Base-by-base conservation (phyloP, 23 tunicate genomes). In the Botrylloides violaceus region DNA sequence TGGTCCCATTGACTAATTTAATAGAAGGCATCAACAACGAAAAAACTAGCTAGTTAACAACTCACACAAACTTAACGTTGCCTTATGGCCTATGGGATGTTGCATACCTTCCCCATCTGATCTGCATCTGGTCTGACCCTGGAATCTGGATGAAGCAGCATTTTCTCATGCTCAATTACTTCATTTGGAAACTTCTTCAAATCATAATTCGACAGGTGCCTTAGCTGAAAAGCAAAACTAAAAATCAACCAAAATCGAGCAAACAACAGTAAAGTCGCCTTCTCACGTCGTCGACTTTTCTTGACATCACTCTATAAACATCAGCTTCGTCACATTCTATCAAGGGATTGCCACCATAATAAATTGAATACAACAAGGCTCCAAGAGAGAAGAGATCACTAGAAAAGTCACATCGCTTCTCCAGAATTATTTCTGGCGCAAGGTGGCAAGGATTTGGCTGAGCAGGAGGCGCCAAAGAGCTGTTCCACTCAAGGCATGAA, bases 361-460 rank as follows among this genome's bases (percentile, higher is more conserved):
- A 90, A 4, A 90, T 61, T 22, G 91, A 31, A 68, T 93, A 93
- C 19, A 93, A 64, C n/a, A 93, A 34, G 9, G 78, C 80, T 39
- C 98, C 98, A 35, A 93, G 89, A n/a, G 88, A 80, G 73, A 76
- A 93, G 28, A 85, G 57, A 62, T 93, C 98, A 58, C 82, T 78
- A 27, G 84, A 56, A 15, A 76, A 66, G 32, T 76, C 78, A 47
- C 92, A 93, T 3, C 82, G 55, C 63, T 81, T 93, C 4, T 77
- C 56, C 6, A 70, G 70, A 64, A 93, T 77, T 32, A 87, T 75
- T 61, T 93, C 98, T 23, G 98, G 98, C 2, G 98, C 94, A 26
- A 85, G 70, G 59, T 80, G 80, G 28, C 64, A 64, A n/a, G 95
- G 94, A 64, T 85, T 78, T 1, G 94, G 94, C 24, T 66, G 66